Evolutionary conservation across 2,797 vertebrate genomes (phyloP).

Genomic region (Cuculus canorus): DNA sequence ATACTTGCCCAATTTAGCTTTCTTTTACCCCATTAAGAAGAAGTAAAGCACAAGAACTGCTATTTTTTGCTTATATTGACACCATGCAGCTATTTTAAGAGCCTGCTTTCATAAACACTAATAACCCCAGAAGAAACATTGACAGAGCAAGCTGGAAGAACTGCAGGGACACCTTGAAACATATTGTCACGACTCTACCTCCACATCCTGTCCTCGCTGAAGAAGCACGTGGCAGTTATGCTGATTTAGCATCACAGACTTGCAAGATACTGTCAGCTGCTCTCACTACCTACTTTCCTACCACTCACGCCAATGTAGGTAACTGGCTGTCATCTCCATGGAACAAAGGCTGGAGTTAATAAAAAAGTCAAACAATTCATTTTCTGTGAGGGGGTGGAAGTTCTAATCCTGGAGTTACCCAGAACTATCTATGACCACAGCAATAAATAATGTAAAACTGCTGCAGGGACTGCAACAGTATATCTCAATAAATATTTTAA

Average conservation of each 20-base stretch:
- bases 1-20: neutral
- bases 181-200: constrained; percentile 47
- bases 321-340: neutral
- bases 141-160: constrained; percentile 25
- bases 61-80: constrained; percentile 48
- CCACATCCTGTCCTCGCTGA: neutral
- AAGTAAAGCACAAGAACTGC: neutral
- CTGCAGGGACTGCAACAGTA: neutral
- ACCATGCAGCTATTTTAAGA: constrained; percentile 42
- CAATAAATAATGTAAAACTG: neutral
- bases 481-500: neutral
- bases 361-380: constrained; percentile 26
- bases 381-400: constrained; percentile 1
- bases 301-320: constrained; percentile 1
- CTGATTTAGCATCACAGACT: constrained; percentile 34
- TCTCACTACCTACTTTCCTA: constrained; percentile 23
- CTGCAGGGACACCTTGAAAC: constrained; percentile 9
- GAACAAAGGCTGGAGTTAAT: constrained; percentile 53
- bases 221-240: constrained; percentile 12
- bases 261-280: constrained; percentile 17
- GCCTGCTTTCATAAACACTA: constrained; percentile 37
- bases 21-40: neutral
- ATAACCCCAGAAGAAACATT: constrained; percentile 31
- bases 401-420: constrained; percentile 34
- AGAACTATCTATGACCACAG: constrained; percentile 24